Conservation (phyloP, 2,888 invertebrate species). For the Sesia apiformis region DNA sequence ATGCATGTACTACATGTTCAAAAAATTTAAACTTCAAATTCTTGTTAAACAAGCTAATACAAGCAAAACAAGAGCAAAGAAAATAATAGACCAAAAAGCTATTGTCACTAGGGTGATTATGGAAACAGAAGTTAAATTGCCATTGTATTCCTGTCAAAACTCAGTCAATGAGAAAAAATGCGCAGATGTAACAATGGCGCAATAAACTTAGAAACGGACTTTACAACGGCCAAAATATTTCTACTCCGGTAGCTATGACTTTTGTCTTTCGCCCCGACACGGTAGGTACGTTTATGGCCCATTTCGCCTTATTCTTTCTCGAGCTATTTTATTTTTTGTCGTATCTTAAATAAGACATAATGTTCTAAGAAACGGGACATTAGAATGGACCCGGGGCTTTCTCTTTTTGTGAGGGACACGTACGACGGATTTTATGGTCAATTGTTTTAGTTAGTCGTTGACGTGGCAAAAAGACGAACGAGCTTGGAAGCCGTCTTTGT, state of each 20-base stretch:
- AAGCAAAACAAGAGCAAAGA: not conserved
- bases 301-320: constrained; percentile 60
- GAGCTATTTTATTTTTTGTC: constrained; percentile 61
- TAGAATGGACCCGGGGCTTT: constrained; percentile 59
- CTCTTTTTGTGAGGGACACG: constrained; percentile 65
- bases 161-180: constrained; percentile 48
- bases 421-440: constrained; percentile 66
- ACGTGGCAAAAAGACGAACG: constrained; percentile 41
- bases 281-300: constrained; percentile 52
- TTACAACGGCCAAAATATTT: constrained; percentile 61
- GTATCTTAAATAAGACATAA: constrained; percentile 71
- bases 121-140: constrained; percentile 55
- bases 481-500: not conserved
- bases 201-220: constrained; percentile 55
- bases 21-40: no score
- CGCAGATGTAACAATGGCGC: constrained; percentile 52
- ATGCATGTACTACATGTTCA: no score
- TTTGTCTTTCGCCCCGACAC: constrained; percentile 48
- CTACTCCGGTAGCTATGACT: constrained; percentile 53
- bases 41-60: no score
- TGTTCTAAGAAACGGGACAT: constrained; percentile 69
- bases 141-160: constrained; percentile 59
- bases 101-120: constrained; percentile 29
- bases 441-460: constrained; percentile 61
- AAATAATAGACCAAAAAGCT: constrained; percentile 1